Percentiles rank a stretch among this genome's conserved stretches.
phyloP scores from a whole-genome alignment of 2,888 invertebrate genomes.

The Lutraria lutraria region DNA sequence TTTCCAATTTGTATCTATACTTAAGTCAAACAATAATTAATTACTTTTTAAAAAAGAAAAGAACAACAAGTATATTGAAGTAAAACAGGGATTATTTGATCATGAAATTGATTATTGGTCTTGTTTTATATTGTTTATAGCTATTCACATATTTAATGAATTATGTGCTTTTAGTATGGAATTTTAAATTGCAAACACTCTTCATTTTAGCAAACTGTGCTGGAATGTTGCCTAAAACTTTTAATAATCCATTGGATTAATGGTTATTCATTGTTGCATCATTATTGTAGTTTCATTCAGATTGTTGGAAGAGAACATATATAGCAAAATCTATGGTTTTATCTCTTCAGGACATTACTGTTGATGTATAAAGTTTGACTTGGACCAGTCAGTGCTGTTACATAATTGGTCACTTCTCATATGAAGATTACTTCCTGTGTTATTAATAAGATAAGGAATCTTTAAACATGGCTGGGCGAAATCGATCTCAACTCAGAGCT shows the following conservation, averaged over 20 bases:
- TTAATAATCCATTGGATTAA: background rate
- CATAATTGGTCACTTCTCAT: background rate
- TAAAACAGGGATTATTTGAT: background rate
- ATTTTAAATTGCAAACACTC: background rate
- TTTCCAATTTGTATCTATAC: too few relatives aligned
- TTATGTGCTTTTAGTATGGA: background rate
- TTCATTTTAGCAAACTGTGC: background rate
- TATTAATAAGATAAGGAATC: background rate
- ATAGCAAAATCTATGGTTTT: background rate
- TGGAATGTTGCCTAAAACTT: background rate
- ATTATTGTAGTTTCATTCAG: background rate
- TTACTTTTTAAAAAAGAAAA: too few relatives aligned
- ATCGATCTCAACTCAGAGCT: slow-evolving; percentile 71
- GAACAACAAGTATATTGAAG: background rate
- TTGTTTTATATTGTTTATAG: background rate
- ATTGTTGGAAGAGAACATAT: background rate
- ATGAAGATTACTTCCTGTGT: background rate
- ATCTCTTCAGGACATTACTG: background rate
- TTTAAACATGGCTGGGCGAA: slow-evolving; percentile 65
- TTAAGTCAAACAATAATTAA: too few relatives aligned
- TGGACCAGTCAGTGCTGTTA: background rate
- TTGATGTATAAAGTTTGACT: background rate
- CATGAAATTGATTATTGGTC: background rate
- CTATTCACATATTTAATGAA: background rate
- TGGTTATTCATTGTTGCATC: background rate